phyloP scores from a whole-genome alignment of 2,113 vertebrate genomes.

The Eolophus roseicapilla region DNA sequence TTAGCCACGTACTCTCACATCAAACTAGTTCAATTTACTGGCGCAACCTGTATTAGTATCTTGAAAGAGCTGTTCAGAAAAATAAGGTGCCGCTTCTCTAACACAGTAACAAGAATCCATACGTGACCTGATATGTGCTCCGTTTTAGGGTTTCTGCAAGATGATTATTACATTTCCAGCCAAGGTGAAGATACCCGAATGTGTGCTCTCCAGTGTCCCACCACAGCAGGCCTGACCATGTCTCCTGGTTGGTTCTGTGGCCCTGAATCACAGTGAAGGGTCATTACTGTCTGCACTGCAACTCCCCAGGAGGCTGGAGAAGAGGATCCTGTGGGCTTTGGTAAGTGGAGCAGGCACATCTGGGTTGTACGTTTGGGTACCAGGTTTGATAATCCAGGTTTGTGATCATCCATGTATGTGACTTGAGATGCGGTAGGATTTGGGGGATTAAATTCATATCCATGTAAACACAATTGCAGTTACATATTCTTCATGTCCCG shows the following conservation, averaged over 20 bases:
- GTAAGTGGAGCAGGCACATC: neutral
- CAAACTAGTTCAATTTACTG: neutral
- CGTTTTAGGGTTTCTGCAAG: neutral
- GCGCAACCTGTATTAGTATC: neutral
- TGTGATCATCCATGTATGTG: neutral
- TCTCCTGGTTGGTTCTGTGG: neutral
- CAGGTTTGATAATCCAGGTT: neutral
- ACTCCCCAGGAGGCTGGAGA: neutral
- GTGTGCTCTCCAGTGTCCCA: fast-evolving
- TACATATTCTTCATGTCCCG: fast-evolving
- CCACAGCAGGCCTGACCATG: neutral
- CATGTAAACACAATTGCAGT: neutral
- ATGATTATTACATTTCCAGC: fast-evolving
- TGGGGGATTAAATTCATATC: neutral
- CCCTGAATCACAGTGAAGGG: neutral
- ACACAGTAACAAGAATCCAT: neutral
- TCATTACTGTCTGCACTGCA: fast-evolving
- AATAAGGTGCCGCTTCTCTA: neutral
- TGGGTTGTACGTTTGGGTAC: neutral
- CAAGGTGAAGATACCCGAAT: neutral
- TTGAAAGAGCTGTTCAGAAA: neutral
- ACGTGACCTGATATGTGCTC: fast-evolving
- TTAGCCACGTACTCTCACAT: neutral
- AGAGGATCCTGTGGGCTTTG: neutral
- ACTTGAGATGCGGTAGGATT: neutral